Evolutionary conservation across 2,797 vertebrate genomes (phyloP).

Genomic region (Synanceia verrucosa): DNA sequence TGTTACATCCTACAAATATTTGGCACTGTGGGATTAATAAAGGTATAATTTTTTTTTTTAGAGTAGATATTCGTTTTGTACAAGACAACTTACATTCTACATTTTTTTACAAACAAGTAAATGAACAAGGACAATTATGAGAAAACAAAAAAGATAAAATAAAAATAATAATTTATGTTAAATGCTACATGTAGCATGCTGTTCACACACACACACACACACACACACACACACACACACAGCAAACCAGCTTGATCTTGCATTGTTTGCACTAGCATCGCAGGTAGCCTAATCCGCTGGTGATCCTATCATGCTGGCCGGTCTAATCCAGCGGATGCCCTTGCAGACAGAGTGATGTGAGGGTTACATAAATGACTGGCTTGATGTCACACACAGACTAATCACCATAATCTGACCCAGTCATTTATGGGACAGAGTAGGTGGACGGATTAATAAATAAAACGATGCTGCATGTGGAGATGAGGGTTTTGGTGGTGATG

Average conservation of each 20-base stretch:
- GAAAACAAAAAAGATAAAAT: too few species aligned
- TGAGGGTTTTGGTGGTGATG: too few species aligned
- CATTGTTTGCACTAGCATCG: slow-evolving; percentile 37
- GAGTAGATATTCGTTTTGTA: too few species aligned
- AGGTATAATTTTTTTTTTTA: too few species aligned
- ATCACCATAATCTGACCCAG: slow-evolving; percentile 72
- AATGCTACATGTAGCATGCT: neutral
- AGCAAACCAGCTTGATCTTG: slow-evolving; percentile 52
- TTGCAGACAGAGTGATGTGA: slow-evolving; percentile 52
- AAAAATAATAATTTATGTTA: neutral
- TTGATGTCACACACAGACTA: slow-evolving; percentile 62
- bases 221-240: too few species aligned
- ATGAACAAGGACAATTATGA: too few species aligned
- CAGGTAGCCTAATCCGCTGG: slow-evolving; percentile 64
- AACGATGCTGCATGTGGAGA: too few species aligned
- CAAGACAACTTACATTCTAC: too few species aligned
- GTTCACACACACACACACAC: too few species aligned
- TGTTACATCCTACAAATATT: too few species aligned
- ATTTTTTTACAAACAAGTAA: too few species aligned
- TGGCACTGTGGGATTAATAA: too few species aligned
- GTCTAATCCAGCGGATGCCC: slow-evolving; percentile 71
- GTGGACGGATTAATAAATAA: neutral
- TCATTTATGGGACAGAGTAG: slow-evolving; percentile 37
- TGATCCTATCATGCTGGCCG: slow-evolving; percentile 67
- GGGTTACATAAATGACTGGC: slow-evolving; percentile 73